Evolutionary conservation across 2,888 invertebrate species (phyloP), one percentile per base, ranked within the genome.

Genomic region (Caprella mutica): DNA sequence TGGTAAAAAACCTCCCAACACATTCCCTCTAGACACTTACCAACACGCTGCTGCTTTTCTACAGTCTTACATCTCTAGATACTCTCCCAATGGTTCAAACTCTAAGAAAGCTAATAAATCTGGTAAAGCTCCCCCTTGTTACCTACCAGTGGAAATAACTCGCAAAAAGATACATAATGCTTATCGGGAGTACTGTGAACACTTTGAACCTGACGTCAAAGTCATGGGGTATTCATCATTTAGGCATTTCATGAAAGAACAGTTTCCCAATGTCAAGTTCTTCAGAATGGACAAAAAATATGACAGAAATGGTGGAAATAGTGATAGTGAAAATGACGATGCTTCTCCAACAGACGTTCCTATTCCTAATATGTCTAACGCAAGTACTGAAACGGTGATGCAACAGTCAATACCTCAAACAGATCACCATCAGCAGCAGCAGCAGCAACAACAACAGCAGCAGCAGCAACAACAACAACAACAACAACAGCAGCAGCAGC

Each of bases 141-240:
- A 58, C 26, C 52, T 80, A 39, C 77, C 79, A 1, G 72, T 78
- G 66, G 79, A 80, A 66, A 75, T 79, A 23, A 80, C 79, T 0
- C 70, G 85, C 61, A 84, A 84, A 72, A 83, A 83, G 69, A 75
- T 85, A 35, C 85, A 85, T 67, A 82, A 84, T 68, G 80, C 81
- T 40, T 85, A 85, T 69, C 81, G 81, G 68, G 81, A 84, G 67
- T 84, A 82, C 69, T 83, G 84, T 61, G 81, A 81, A 69, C 80
- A 81, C 65, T 72, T 81, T 52, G 82, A 83, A 67, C 82, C 83
- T 0, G 80, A 80, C 54, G 59, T 82, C 14, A 85, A 85, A 72
- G 74, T 83, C 17, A 84, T 86, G 84, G 85, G 85, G 0, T 86
- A 85, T 68, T 84, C 85, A 1, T 85, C 85, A 9, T 86, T 86